Evolutionary conservation across 2,797 vertebrate genomes (phyloP).

Genomic region (Calcarius lapponicus): DNA sequence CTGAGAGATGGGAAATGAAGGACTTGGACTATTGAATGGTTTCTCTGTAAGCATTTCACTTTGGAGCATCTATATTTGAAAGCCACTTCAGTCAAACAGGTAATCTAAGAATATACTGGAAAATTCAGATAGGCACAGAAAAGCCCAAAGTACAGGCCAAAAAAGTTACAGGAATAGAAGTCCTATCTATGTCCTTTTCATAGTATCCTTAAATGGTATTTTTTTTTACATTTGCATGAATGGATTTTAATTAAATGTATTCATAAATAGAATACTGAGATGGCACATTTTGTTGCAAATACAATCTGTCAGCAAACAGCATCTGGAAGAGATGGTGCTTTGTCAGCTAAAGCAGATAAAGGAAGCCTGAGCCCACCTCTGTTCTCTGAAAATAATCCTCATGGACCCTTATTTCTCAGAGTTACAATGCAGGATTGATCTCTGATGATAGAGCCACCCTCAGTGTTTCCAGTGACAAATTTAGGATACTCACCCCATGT

Average conservation of each 20-base stretch:
- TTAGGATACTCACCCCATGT: not conserved
- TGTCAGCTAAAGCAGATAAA: constrained; percentile 60
- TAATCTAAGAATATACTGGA: constrained; percentile 11
- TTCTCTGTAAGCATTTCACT: not conserved
- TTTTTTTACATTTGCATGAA: constrained; percentile 37
- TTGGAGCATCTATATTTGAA: constrained; percentile 3
- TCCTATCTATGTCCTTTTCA: not conserved
- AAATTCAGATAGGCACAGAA: not conserved
- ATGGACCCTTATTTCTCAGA: not conserved
- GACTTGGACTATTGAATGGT: constrained; percentile 21
- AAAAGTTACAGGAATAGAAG: constrained; percentile 36
- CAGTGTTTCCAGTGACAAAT: not conserved
- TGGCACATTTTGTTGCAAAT: constrained; percentile 56
- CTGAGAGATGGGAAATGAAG: constrained; percentile 30
- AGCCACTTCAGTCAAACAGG: constrained; percentile 17
- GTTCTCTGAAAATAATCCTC: not conserved
- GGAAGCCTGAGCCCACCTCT: not conserved
- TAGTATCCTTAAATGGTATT: constrained; percentile 27
- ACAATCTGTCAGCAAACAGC: constrained; percentile 57
- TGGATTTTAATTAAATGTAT: constrained; percentile 65
- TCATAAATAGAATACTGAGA: constrained; percentile 57
- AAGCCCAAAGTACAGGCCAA: not conserved
- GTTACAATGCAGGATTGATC: not conserved
- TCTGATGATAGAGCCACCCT: not conserved
- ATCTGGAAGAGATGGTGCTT: constrained; percentile 62